A percentile compares a stretch with the other conserved stretches of the same genome.
Evolutionary conservation across 2,888 invertebrate species (phyloP).

Genomic region (Drosophila paucipuncta): DNA sequence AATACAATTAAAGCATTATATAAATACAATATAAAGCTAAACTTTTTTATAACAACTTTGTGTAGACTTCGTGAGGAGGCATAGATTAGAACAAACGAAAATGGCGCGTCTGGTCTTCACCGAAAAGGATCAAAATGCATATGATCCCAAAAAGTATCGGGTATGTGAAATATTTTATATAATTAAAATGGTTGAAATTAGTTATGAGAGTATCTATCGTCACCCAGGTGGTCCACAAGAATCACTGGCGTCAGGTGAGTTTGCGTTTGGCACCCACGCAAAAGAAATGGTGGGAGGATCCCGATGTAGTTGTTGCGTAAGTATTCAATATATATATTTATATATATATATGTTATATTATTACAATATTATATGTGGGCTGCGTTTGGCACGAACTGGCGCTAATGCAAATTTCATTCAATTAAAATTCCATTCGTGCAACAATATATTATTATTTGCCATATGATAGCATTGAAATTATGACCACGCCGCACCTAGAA

Average conservation of each 20-base stretch:
- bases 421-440: slow-evolving; percentile 55
- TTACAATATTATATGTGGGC: slow-evolving; percentile 4
- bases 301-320: slow-evolving; percentile 84
- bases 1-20: slow-evolving; percentile 14
- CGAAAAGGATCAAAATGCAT: slow-evolving; percentile 64
- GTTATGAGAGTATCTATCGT: neutral
- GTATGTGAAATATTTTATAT: slow-evolving; percentile 38
- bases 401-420: slow-evolving; percentile 49
- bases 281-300: slow-evolving; percentile 84
- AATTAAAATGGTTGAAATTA: rapidly evolving
- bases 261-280: slow-evolving; percentile 76
- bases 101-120: slow-evolving; percentile 80
- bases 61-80: slow-evolving; percentile 10
- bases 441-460: slow-evolving; percentile 44
- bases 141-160: slow-evolving; percentile 64
- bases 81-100: slow-evolving; percentile 9
- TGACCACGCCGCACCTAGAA: slow-evolving; percentile 47
- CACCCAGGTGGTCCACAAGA: slow-evolving; percentile 69
- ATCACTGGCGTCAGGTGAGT: slow-evolving; percentile 79
- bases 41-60: slow-evolving; percentile 8
- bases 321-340: slow-evolving; percentile 55
- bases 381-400: slow-evolving; percentile 44
- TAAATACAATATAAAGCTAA: slow-evolving; percentile 12
- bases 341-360: neutral
- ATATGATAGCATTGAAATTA: slow-evolving; percentile 38